Conservation (phyloP, 2,113 vertebrate genomes). For the Sialia sialis region DNA sequence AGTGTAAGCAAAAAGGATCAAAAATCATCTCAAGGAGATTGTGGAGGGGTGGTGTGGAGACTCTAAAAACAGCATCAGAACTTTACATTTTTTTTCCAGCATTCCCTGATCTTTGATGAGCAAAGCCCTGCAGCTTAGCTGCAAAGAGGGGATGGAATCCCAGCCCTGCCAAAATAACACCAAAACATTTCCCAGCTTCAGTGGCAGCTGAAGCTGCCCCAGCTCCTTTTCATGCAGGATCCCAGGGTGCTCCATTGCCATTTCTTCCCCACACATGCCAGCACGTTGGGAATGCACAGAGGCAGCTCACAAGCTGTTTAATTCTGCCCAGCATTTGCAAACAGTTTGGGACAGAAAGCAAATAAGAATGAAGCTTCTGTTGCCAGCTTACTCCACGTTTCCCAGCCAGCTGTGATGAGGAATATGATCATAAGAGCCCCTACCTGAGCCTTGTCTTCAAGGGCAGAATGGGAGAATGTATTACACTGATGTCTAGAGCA, state of each 20-base stretch:
- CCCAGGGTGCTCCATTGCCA: not conserved
- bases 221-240: not conserved
- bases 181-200: not conserved
- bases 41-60: not conserved
- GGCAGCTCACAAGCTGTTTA: not conserved
- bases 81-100: not conserved
- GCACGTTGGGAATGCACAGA: not conserved
- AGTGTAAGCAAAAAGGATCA: conserved; percentile 54
- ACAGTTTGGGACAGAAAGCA: not conserved
- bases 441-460: not conserved
- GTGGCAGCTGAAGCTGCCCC: not conserved
- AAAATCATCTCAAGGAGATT: conserved; percentile 24
- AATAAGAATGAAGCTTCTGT: not conserved
- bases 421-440: not conserved
- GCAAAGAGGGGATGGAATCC: not conserved
- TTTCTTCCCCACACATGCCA: not conserved
- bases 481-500: not conserved
- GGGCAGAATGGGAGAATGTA: not conserved
- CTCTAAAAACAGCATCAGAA: conserved; percentile 29
- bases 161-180: not conserved
- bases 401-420: conserved; percentile 5
- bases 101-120: not conserved
- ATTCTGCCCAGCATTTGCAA: not conserved
- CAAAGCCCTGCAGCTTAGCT: not conserved
- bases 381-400: not conserved